phyloP scores from a whole-genome alignment of 2,797 vertebrate species.

The Alcedo atthis region DNA sequence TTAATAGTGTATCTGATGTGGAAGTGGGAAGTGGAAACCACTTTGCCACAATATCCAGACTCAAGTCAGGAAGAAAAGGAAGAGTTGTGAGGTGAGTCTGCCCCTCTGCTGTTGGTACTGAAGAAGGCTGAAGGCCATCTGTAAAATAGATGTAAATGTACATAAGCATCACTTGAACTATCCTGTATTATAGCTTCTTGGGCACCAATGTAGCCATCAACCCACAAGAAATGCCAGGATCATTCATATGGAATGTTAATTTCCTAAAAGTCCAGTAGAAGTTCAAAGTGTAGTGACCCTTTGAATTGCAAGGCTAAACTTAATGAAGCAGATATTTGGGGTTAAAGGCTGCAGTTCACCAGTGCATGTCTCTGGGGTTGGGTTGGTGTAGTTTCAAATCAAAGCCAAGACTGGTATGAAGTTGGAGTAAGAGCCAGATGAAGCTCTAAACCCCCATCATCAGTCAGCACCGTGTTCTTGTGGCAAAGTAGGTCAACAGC shows the following conservation, averaged over 20 bases:
- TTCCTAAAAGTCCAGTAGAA: not conserved
- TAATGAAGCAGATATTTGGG: not conserved
- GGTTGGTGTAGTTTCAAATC: not conserved
- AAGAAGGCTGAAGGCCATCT: not conserved
- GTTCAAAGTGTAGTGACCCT: not conserved
- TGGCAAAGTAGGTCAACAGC: not conserved
- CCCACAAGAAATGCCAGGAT: not conserved
- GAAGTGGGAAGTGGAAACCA: not conserved
- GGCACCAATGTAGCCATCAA: not conserved
- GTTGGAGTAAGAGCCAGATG: not conserved
- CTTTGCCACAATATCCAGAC: not conserved
- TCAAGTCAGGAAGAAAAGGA: not conserved
- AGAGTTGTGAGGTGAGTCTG: not conserved
- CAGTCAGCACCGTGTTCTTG: not conserved
- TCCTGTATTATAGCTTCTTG: not conserved
- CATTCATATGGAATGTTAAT: not conserved
- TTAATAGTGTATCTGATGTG: not conserved
- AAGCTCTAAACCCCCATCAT: not conserved
- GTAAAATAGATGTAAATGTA: not conserved
- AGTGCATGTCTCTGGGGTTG: not conserved
- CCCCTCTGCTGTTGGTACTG: not conserved
- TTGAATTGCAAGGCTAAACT: not conserved
- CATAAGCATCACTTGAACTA: rapidly evolving
- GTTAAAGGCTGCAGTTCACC: not conserved
- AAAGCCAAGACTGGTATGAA: not conserved